Base-by-base conservation (phyloP, 2,888 invertebrate species). In the Drosophila flavopinicola region DNA sequence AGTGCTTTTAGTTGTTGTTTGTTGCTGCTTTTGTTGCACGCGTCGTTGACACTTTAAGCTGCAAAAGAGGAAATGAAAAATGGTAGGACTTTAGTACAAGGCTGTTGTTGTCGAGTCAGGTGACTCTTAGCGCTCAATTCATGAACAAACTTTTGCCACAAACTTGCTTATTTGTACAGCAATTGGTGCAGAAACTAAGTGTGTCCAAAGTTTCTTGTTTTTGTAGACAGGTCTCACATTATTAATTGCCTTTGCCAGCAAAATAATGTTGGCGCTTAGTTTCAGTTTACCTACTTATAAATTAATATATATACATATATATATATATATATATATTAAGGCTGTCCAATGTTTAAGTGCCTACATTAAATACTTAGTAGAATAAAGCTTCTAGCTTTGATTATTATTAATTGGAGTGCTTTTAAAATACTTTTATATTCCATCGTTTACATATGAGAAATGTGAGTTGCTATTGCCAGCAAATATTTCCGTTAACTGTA, bases 21-120 rank as follows among this genome's bases (percentile, higher is more conserved):
- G 25, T 32, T 59, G 32, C 35, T 54, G 37, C 9, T 29, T 17
- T 9, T 29, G 45, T 33, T 38, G 39, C 49, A 64, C 44, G 73
- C 66, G 60, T 61, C 52, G 75, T 56, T 68, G 76, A 70, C 76
- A 78, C 71, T 70, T 69, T 78, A 73, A 83, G 74, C 77, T 78
- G 83, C 52, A 78, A 79, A 68, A 71, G 65, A 84, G 78, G 69
- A 80, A 84, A 70, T 84, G 75, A 80, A 75, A 80, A 80, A 75
- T 72, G 51, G 52, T 63, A 66, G 65, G 64, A 75, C 68, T 70
- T 80, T 75, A 79, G 75, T 77, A 61, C 41, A 66, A 61, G 64
- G 44, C 35, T 38, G 13, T 38, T 52, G n/a, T 41, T 64, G 47
- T 15, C 17, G 33, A n/a, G 25, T 29, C 63, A 42, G 61, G 44